phyloP scores from a whole-genome alignment of 2,113 vertebrate genomes.

The Cercopithecus mona region DNA sequence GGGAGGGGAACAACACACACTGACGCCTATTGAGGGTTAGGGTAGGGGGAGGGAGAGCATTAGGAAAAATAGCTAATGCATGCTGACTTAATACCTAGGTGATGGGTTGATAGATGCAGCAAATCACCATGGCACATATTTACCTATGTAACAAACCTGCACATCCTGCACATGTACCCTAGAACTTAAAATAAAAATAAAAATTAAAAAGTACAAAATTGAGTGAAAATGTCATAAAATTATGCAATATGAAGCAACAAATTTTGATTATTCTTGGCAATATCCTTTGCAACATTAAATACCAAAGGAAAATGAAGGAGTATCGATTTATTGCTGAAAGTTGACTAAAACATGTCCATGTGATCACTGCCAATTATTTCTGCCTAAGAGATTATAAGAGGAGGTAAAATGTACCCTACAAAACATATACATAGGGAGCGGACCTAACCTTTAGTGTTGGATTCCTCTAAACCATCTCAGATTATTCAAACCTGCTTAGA shows the following conservation, averaged over 20 bases:
- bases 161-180: no score
- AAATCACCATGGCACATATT: no score
- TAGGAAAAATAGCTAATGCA: no score
- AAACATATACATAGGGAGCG: not conserved
- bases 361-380: not conserved
- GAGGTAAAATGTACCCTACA: not conserved
- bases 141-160: no score
- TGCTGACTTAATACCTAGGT: no score
- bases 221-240: not conserved
- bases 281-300: not conserved
- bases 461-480: not conserved
- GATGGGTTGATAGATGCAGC: no score
- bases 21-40: no score
- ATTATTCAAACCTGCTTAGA: not conserved
- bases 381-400: not conserved
- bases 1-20: no score
- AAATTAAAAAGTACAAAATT: not conserved
- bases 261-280: not conserved
- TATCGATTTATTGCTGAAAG: not conserved
- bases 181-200: no score
- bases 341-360: not conserved
- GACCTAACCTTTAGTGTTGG: not conserved
- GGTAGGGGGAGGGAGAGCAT: no score
- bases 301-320: not conserved
- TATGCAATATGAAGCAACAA: not conserved